Percentiles rank a stretch among this genome's conserved stretches.
These are phyloP conservation scores for Oxyruncus cristatus DNA, from an alignment of 2,113 vertebrate species.

Conservation along the genomic window DNA sequence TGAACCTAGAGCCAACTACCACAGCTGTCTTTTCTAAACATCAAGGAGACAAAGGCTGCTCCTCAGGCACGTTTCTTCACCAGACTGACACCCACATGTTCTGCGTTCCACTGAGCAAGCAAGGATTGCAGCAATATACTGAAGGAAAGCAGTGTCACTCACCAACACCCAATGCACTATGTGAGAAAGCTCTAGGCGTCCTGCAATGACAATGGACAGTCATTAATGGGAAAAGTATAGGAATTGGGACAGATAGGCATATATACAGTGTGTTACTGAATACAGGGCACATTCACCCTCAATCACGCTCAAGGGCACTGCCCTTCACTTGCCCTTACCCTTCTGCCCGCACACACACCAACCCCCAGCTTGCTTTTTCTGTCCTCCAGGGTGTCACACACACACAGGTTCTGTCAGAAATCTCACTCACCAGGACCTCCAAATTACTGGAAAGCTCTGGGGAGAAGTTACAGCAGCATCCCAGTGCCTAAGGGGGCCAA, in stretches of 20 bases:
- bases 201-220: not conserved
- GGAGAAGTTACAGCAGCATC: not conserved
- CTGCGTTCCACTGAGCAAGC: not conserved
- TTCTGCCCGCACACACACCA: not conserved
- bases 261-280: not conserved
- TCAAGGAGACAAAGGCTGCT: constrained; percentile 45
- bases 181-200: not conserved
- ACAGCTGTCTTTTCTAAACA: not conserved
- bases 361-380: not conserved
- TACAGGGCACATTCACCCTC: not conserved
- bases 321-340: not conserved
- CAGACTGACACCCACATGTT: not conserved
- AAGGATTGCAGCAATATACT: not conserved
- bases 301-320: not conserved
- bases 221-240: not conserved
- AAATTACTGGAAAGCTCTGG: not conserved
- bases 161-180: not conserved
- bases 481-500: not conserved
- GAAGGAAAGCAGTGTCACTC: not conserved
- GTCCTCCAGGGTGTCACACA: not conserved
- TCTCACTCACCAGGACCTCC: not conserved
- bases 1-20: not conserved
- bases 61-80: not conserved
- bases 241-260: not conserved
- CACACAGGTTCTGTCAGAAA: not conserved